These are phyloP conservation scores for Gadopsis bispinosus DNA, from an alignment of 2,797 vertebrate species.

Conservation along the genomic window DNA sequence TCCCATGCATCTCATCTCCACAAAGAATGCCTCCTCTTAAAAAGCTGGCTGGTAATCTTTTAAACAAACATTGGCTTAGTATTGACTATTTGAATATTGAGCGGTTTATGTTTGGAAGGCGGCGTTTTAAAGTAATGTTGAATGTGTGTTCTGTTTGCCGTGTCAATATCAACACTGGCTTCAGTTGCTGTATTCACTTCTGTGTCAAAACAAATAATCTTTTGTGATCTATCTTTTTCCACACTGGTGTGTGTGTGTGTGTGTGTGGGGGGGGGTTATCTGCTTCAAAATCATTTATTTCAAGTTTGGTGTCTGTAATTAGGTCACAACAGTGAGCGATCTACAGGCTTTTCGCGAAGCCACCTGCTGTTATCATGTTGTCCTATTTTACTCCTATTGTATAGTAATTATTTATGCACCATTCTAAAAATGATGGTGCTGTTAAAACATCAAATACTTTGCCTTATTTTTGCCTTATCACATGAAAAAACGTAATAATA, in stretches of 20 bases:
- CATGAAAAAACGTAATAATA: not conserved
- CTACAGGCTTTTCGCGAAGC: constrained; percentile 9
- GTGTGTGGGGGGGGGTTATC: too few species aligned
- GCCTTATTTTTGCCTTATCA: not conserved
- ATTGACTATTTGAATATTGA: not conserved
- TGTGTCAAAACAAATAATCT: not conserved
- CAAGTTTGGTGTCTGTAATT: not conserved
- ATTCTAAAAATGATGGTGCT: not conserved
- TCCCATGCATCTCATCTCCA: not conserved
- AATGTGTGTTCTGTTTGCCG: not conserved
- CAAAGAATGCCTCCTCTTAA: constrained; percentile 1
- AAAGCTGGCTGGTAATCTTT: not conserved
- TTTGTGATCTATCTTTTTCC: not conserved
- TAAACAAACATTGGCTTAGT: not conserved
- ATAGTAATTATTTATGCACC: not conserved
- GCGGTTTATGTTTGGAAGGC: not conserved
- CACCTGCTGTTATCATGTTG: not conserved
- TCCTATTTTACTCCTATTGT: not conserved
- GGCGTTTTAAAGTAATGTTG: not conserved
- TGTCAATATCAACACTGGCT: not conserved
- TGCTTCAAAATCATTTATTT: not conserved
- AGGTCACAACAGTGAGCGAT: not conserved
- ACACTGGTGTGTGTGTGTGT: too few species aligned
- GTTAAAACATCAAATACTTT: not conserved
- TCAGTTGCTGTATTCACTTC: not conserved